Evolutionary conservation across 2,888 invertebrate genomes (phyloP).

Genomic region (Leucophora obtusa): DNA sequence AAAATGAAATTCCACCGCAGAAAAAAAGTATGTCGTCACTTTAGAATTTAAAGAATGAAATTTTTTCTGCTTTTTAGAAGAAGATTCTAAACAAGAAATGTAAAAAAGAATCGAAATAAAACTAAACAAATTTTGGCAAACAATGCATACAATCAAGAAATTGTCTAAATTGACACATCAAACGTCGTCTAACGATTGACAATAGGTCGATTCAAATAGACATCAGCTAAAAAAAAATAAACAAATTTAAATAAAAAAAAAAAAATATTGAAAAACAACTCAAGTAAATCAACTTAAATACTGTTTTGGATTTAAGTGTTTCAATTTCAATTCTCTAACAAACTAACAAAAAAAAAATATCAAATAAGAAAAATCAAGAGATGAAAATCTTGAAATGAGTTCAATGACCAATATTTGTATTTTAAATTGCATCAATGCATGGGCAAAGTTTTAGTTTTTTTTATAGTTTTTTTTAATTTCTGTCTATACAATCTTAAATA

Average conservation of each 20-base stretch:
- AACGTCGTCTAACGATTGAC: slow-evolving; percentile 64
- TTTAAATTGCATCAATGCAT: slow-evolving; percentile 64
- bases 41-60: slow-evolving; percentile 62
- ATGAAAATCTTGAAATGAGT: slow-evolving; percentile 45
- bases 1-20: slow-evolving; percentile 54
- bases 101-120: slow-evolving; percentile 14
- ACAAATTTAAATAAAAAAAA: slow-evolving; percentile 4
- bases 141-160: slow-evolving; percentile 60
- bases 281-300: slow-evolving; percentile 23
- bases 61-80: slow-evolving; percentile 28
- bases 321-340: slow-evolving; percentile 25
- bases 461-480: background rate
- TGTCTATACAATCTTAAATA: slow-evolving; percentile 17
- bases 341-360: slow-evolving; percentile 13
- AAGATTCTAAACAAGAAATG: background rate
- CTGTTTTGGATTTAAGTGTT: background rate
- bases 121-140: slow-evolving; percentile 56
- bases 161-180: slow-evolving; percentile 65
- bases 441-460: slow-evolving; percentile 53
- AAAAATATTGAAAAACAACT: background rate
- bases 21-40: slow-evolving; percentile 59
- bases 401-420: slow-evolving; percentile 63
- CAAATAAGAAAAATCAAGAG: background rate
- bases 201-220: slow-evolving; percentile 62
- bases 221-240: slow-evolving; percentile 24